Evolutionary conservation across 2,113 vertebrate species (phyloP).

Genomic region (Tachuris rubrigastra): DNA sequence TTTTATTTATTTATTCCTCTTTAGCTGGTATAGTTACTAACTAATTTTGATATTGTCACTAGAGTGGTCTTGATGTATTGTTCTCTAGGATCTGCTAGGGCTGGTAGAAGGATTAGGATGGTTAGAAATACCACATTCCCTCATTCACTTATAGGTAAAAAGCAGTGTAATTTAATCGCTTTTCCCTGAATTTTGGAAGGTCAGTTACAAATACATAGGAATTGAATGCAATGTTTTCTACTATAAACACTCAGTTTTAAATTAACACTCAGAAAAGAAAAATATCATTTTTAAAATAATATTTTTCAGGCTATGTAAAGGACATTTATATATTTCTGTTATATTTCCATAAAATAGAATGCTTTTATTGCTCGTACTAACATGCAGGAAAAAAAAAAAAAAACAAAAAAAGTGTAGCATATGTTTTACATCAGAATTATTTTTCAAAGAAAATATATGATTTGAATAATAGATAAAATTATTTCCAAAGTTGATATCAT

Average conservation of each 20-base stretch:
- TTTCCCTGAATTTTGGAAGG: not conserved
- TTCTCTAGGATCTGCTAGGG: not conserved
- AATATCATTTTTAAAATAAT: not conserved
- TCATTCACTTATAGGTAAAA: not conserved
- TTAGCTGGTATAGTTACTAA: not conserved
- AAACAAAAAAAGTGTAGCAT: not conserved
- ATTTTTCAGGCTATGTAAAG: not conserved
- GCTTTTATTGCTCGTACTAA: not conserved
- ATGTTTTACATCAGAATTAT: not conserved
- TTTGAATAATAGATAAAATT: slow-evolving; percentile 10
- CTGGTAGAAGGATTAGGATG: slow-evolving; percentile 32
- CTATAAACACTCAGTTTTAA: not conserved
- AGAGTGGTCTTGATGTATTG: fast-evolving
- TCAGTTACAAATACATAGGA: not conserved
- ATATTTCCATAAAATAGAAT: not conserved
- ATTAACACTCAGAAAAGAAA: not conserved
- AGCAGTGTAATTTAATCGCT: not conserved
- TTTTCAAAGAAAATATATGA: not conserved
- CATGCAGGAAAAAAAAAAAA: not conserved
- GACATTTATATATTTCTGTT: not conserved
- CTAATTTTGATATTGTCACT: not conserved
- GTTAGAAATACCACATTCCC: slow-evolving; percentile 28
- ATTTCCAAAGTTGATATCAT: slow-evolving; percentile 18
- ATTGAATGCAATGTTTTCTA: not conserved
- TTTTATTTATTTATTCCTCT: not conserved